Evolutionary conservation across 30 jellyfish, hydroid and myxozoan species (phyloP).

Genomic region (Aurelia aurita): DNA sequence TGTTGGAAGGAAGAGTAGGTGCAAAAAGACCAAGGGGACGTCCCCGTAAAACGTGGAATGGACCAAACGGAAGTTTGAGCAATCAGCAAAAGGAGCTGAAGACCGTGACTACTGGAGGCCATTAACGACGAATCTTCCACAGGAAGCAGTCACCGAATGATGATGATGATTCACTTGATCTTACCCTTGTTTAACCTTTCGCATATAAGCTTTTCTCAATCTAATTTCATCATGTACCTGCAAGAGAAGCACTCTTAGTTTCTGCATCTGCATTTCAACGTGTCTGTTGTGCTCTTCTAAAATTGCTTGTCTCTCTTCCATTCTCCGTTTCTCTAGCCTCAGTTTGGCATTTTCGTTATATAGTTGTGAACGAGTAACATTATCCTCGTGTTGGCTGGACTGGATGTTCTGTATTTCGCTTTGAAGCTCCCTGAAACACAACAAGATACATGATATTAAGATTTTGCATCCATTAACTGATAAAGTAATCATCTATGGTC

Average conservation of each 20-base stretch:
- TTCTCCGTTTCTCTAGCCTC: slow-evolving; percentile 53
- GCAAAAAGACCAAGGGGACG: too few relatives aligned
- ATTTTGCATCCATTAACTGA: too few relatives aligned
- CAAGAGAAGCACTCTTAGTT: slow-evolving; percentile 66
- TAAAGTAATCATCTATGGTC: too few relatives aligned
- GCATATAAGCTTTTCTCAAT: slow-evolving; percentile 26
- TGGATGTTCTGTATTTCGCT: slow-evolving; percentile 24
- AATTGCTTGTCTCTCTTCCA: slow-evolving; percentile 66
- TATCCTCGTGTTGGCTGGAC: slow-evolving; percentile 26
- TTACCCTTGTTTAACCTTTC: neutral
- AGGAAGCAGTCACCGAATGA: too few relatives aligned
- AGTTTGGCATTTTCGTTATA: slow-evolving; percentile 36
- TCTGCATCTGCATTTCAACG: slow-evolving; percentile 79
- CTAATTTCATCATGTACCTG: slow-evolving; percentile 86
- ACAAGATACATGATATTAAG: neutral
- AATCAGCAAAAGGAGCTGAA: too few relatives aligned
- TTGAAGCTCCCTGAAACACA: slow-evolving; percentile 36
- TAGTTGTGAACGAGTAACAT: neutral
- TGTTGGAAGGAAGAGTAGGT: too few relatives aligned
- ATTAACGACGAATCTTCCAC: too few relatives aligned
- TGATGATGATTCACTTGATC: too few relatives aligned
- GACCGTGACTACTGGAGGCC: too few relatives aligned
- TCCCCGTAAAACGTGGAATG: too few relatives aligned
- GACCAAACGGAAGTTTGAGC: too few relatives aligned
- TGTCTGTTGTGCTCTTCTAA: slow-evolving; percentile 85